Percentiles rank a stretch among this genome's conserved stretches.
phyloP scores from a whole-genome alignment of 2,888 invertebrate genomes.

The Blera fallax region DNA sequence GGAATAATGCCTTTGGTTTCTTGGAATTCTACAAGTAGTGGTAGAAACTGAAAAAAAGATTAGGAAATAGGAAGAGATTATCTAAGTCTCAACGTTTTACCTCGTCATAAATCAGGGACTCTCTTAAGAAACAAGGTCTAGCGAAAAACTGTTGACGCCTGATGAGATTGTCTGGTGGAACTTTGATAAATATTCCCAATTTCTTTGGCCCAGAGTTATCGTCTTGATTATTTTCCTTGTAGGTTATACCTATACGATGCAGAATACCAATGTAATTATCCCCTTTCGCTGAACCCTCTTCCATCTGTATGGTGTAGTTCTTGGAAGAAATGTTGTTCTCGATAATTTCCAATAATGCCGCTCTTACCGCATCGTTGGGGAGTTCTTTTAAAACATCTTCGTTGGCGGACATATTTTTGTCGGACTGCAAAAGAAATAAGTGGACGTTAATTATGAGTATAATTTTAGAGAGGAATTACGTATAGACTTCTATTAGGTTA shows the following conservation, averaged over 20 bases:
- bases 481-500: too few species aligned
- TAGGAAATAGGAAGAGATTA: neutral
- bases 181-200: conserved; percentile 76
- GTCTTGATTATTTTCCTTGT: neutral
- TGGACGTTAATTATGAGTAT: neutral
- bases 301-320: conserved; percentile 69
- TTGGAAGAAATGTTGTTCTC: conserved; percentile 65
- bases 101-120: conserved; percentile 77
- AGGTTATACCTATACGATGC: conserved; percentile 74
- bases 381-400: conserved; percentile 53
- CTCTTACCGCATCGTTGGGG: conserved; percentile 74
- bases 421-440: neutral
- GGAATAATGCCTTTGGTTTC: conserved; percentile 73
- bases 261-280: conserved; percentile 79
- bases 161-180: conserved; percentile 77
- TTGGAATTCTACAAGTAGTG: conserved; percentile 76
- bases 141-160: conserved; percentile 78
- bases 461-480: too few species aligned
- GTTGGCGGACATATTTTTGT: conserved; percentile 21
- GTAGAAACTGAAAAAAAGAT: conserved; percentile 74
- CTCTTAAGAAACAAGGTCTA: conserved; percentile 77
- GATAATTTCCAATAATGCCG: conserved; percentile 74
- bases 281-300: conserved; percentile 77
- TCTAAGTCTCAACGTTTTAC: conserved; percentile 46
- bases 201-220: neutral